These are phyloP conservation scores for Onychomys arenicola DNA, from an alignment of 2,797 vertebrate genomes.

Conservation along the genomic window DNA sequence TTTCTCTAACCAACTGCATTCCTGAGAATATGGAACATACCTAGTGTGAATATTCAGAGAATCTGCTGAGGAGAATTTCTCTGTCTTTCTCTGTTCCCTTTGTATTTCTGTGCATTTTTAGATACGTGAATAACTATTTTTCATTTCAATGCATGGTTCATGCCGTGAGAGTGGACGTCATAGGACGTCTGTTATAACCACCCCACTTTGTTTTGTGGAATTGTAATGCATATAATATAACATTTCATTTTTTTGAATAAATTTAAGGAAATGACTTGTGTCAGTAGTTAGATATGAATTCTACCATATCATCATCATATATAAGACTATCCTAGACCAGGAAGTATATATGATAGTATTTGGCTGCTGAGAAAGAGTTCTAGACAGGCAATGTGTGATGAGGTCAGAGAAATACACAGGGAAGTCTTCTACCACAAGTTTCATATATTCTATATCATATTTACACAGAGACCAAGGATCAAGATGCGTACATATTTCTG, in stretches of 20 bases:
- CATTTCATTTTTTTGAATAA: too few relatives aligned
- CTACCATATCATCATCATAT: neutral
- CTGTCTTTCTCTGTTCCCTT: neutral
- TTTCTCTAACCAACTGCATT: neutral
- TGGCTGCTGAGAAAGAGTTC: neutral
- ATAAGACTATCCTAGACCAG: too few relatives aligned
- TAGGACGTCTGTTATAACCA: neutral
- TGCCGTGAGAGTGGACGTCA: neutral
- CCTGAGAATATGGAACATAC: neutral
- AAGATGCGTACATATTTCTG: neutral
- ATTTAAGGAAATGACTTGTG: neutral
- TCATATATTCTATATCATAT: neutral
- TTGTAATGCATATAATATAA: neutral
- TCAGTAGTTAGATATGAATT: neutral
- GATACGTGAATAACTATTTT: too few relatives aligned
- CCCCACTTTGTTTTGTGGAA: neutral
- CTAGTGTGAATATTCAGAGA: neutral
- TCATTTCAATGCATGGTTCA: neutral
- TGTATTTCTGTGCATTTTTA: neutral
- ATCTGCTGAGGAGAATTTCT: neutral
- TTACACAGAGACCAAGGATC: neutral
- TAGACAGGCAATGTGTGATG: neutral
- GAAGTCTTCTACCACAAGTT: neutral
- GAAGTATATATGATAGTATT: too few relatives aligned
- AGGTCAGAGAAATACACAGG: neutral